Base-by-base conservation (phyloP, 92 coral and sea anemone genomes). In the Blastomussa wellsi region DNA sequence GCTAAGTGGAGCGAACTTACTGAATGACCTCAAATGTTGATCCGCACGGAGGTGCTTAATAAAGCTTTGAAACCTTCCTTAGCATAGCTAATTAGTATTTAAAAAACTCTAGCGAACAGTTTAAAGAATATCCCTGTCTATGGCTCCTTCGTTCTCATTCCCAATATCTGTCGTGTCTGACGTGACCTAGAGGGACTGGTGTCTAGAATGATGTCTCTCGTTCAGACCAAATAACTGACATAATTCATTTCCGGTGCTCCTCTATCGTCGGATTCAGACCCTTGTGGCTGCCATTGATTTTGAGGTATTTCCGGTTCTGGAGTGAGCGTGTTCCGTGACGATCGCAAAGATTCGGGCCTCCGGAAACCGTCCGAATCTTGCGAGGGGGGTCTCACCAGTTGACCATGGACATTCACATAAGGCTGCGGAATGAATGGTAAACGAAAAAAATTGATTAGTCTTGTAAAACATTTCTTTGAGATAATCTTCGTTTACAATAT, bases 291-390 rank as follows among this genome's bases (percentile, higher is more conserved):
- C 75, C 94, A 92, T 77, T 87, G 92, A 35, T 89, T 84, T 47
- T 90, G 86, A 64, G 97, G 98, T 51, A 93, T 92, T 90, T 96
- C 99, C 65, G 99, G 99, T 81, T 96, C 99, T 19, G 99, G 98
- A 12, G 88, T 84, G n/a, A 94, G 84, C 8, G 92, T 47, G 83
- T 88, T 59, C 66, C 86, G 79, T 19, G 94, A 91, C 64, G 92
- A 88, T 72, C 98, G 95, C 28, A 88, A 81, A 29, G 92, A 90
- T 31, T 92, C 93, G 66, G 89, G 81, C n/a, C 95, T 91, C 77
- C 89, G 86, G 29, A 89, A 62, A 59, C 87, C 89, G 73, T 86
- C 94, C 22, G 90, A 89, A 12, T 82, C 92, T 29, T 91, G 92
- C 55, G 96, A 93, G 64, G 88, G 81, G n/a, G 98, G 98, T 52